Percentiles rank a stretch among this genome's conserved stretches.
These are phyloP conservation scores for Centrocercus urophasianus DNA, from an alignment of 2,113 vertebrate genomes.

Conservation along the genomic window DNA sequence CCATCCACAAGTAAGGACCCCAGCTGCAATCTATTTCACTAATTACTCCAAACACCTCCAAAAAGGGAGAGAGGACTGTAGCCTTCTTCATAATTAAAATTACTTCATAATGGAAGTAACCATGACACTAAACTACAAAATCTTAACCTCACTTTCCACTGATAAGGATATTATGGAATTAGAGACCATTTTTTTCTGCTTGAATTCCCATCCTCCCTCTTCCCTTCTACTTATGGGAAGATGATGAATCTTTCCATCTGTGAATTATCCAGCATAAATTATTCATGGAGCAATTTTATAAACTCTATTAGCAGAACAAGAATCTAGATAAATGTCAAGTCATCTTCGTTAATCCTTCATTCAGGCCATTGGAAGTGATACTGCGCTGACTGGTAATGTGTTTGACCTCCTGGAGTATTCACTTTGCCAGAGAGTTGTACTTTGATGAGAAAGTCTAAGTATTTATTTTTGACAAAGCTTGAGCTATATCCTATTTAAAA, in stretches of 20 bases:
- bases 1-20: neutral
- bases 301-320: constrained; percentile 65
- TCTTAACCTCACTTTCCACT: neutral
- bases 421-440: neutral
- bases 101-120: neutral
- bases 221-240: constrained; percentile 32
- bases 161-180: neutral
- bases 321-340: constrained; percentile 74
- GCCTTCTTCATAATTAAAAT: neutral
- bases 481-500: neutral
- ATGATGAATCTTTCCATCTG: constrained; percentile 61
- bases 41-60: neutral
- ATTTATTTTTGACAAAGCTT: constrained; percentile 15
- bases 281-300: constrained; percentile 71
- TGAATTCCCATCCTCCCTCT: neutral
- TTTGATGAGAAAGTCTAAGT: constrained; percentile 15
- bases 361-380: constrained; percentile 37
- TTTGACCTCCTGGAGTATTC: constrained; percentile 51
- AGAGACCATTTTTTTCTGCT: neutral
- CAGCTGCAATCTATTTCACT: neutral
- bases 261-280: constrained; percentile 58
- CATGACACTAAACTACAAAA: neutral
- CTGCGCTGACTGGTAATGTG: neutral
- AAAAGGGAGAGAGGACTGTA: neutral
- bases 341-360: constrained; percentile 60